Conservation (phyloP, 1,140 invertebrate genomes). For the Hycleus cichorii region DNA sequence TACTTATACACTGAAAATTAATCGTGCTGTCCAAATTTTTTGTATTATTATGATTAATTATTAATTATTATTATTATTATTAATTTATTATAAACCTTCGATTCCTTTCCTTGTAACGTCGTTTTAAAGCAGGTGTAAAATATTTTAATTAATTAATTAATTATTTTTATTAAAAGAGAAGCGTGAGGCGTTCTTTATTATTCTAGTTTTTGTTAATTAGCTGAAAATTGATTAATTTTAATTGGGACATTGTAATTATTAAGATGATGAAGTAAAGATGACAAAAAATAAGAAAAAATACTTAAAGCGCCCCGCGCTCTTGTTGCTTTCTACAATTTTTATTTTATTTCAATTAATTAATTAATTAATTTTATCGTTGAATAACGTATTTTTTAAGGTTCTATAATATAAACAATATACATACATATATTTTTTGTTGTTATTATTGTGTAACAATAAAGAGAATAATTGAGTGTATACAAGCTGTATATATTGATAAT, state of each 20-base stretch:
- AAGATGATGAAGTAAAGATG: too few relatives aligned
- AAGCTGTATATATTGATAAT: slow-evolving; percentile 42
- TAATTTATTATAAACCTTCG: background rate
- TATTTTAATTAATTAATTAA: slow-evolving; percentile 5
- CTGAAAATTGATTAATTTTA: too few relatives aligned
- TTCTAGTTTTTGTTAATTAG: too few relatives aligned
- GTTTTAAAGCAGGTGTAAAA: background rate
- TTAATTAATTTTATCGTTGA: slow-evolving; percentile 10
- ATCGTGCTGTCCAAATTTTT: slow-evolving; percentile 44
- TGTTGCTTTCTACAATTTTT: slow-evolving; percentile 21
- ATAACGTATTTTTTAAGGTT: slow-evolving; percentile 40
- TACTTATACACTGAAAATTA: slow-evolving; percentile 45
- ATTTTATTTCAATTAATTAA: slow-evolving; percentile 21
- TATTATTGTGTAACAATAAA: too few relatives aligned
- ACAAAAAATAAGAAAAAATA: slow-evolving; percentile 7
- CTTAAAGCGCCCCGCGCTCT: slow-evolving; percentile 25
- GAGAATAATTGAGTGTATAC: slow-evolving; percentile 38
- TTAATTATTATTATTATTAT: slow-evolving; percentile 5
- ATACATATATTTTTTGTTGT: too few relatives aligned
- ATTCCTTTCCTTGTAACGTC: too few relatives aligned
- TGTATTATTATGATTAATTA: slow-evolving; percentile 10
- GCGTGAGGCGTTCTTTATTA: slow-evolving; percentile 1
- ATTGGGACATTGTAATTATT: too few relatives aligned
- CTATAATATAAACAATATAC: slow-evolving; percentile 14
- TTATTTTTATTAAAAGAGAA: slow-evolving; percentile 4